phyloP scores from a whole-genome alignment of 2,797 vertebrate species.

The Lateolabrax maculatus region DNA sequence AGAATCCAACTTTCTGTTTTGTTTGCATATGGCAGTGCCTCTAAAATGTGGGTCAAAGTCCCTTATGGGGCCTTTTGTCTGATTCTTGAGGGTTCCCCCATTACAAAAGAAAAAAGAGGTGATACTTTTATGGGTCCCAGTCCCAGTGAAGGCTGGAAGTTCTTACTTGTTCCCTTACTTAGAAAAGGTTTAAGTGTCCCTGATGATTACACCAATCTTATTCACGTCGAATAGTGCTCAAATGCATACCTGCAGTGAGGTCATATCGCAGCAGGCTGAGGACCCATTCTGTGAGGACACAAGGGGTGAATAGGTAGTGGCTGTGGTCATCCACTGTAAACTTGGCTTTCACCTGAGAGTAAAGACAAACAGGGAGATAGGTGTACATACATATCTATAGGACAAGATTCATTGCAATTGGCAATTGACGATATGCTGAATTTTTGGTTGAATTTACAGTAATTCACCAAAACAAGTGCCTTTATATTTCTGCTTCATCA shows the following conservation, averaged over 20 bases:
- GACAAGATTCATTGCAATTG: not conserved
- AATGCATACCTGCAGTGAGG: constrained; percentile 89
- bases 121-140: not conserved
- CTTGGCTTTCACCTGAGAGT: constrained; percentile 90
- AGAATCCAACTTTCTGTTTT: constrained; percentile 27
- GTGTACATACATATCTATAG: not conserved
- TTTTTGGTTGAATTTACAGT: not conserved
- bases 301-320: constrained; percentile 97
- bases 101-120: not conserved
- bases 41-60: not conserved
- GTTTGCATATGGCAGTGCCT: constrained; percentile 11
- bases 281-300: constrained; percentile 96
- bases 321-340: constrained; percentile 96
- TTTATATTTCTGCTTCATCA: not conserved
- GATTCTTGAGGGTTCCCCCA: not conserved
- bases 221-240: not conserved
- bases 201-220: not conserved
- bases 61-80: not conserved
- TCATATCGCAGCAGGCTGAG: constrained; percentile 95
- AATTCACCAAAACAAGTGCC: not conserved
- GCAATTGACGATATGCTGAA: not conserved
- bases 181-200: not conserved
- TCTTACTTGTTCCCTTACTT: not conserved
- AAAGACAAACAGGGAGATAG: constrained; percentile 16
- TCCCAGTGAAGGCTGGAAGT: not conserved